Percentiles rank a stretch among this genome's conserved stretches.
These are phyloP conservation scores for Nycticorax nycticorax DNA, from an alignment of 2,113 vertebrate species.

Conservation along the genomic window DNA sequence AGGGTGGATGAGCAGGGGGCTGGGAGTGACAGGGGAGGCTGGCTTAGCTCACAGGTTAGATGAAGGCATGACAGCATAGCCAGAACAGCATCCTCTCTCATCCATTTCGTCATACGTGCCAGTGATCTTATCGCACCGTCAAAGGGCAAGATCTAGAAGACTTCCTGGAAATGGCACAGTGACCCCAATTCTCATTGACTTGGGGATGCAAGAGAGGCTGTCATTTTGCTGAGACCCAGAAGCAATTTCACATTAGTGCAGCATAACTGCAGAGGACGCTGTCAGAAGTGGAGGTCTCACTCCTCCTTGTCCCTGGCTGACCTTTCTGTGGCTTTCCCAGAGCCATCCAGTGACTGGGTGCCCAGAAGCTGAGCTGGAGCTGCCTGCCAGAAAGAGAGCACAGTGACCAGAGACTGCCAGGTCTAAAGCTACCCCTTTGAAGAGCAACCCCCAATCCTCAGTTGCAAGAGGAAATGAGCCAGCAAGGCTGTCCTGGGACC, in stretches of 20 bases:
- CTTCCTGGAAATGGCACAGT: neutral
- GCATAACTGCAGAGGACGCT: neutral
- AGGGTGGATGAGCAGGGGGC: neutral
- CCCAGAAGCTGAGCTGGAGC: neutral
- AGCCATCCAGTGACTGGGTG: neutral
- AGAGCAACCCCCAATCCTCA: neutral
- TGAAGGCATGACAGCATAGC: neutral
- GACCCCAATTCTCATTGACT: neutral
- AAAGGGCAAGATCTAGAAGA: neutral
- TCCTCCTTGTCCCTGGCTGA: neutral
- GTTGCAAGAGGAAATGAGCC: neutral
- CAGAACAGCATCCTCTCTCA: neutral
- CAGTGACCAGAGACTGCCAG: neutral
- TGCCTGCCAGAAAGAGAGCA: neutral
- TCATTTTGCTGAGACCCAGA: neutral
- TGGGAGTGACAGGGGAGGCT: neutral
- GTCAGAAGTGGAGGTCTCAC: neutral
- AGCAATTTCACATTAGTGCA: neutral
- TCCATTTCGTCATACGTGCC: neutral
- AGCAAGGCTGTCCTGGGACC: conserved; percentile 3
- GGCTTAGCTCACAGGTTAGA: neutral
- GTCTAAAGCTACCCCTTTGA: neutral
- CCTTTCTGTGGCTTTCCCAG: neutral
- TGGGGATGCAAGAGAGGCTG: neutral
- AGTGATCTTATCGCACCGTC: neutral